These are phyloP conservation scores for Dermochelys coriacea DNA, from an alignment of 2,797 vertebrate species.

Conservation along the genomic window DNA sequence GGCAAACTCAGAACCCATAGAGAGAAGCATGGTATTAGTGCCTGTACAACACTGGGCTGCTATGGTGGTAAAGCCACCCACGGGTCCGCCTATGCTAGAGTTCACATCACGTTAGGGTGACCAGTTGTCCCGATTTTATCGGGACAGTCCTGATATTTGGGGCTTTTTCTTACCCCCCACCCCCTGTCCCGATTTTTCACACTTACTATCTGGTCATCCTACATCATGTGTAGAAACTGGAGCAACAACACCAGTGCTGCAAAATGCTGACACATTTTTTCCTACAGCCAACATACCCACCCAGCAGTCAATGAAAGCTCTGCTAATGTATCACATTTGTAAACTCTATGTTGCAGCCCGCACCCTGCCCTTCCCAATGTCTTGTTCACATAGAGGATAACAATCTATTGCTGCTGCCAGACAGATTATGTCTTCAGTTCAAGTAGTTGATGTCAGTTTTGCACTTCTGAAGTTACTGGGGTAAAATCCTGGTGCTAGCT, in stretches of 20 bases:
- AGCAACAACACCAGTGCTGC: neutral
- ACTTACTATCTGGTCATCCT: no score
- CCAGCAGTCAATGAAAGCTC: slow-evolving; percentile 1
- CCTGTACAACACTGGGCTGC: slow-evolving; percentile 2
- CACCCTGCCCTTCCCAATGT: neutral
- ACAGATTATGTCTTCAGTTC: neutral
- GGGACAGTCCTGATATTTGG: no score
- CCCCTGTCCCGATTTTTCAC: no score
- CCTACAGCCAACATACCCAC: neutral
- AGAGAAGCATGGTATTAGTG: neutral
- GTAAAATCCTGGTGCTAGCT: neutral
- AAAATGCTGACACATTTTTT: neutral
- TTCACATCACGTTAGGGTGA: slow-evolving; percentile 7
- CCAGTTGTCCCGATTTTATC: no score
- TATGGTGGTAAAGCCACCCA: slow-evolving; percentile 42
- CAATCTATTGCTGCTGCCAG: neutral
- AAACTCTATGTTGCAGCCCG: neutral
- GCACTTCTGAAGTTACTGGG: neutral
- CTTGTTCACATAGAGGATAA: neutral
- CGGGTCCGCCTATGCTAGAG: slow-evolving; percentile 26
- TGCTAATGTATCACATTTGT: neutral
- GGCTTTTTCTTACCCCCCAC: no score
- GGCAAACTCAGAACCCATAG: neutral
- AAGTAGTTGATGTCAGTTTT: neutral
- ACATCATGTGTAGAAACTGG: neutral